Base-by-base conservation (phyloP, 2,113 vertebrate genomes). In the Aptenodytes patagonicus region DNA sequence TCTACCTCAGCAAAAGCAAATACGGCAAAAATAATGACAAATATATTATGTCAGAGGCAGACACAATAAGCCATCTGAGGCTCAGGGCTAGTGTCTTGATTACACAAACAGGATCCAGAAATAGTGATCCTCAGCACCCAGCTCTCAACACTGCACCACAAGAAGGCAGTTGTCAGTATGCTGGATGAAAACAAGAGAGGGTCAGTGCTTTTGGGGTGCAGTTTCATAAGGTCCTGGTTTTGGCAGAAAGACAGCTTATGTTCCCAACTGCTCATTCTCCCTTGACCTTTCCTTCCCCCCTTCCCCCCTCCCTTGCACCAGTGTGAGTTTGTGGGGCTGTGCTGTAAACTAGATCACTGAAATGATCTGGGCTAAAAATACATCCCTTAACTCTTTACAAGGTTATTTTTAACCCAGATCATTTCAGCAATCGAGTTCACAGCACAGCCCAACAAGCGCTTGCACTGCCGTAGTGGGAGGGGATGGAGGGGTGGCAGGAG, bases 341-440 rank as follows among this genome's bases (percentile, higher is more conserved):
- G 94, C 90, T 62, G 65, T 87, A 68, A 90, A 91, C 58, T 25
- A 24, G 62, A 96, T 93, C 93, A 57, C 90, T 96, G 92, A 88
- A 94, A 95, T 73, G 70, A 96, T 91, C 84, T 29, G 58, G 62
- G 92, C 78, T 96, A 96, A 96, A 97, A 95, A 97, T 97, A 97
- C 3, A 0, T 17, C 84, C 44, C 87, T 85, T 88, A 93, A 93
- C 91, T 94, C 95, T 97, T 96, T 85, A 49, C 89, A 69, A 26
- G 31, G 81, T 72, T 97, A 97, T 97, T 97, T 97, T 97, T 96
- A 96, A 90, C 84, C 82, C 54, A 11, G 82, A 70, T 96, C 66
- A 83, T 88, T 94, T 91, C 90, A 95, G 91, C 71, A 78, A 60
- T 22, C 1, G 6, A 62, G 87, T 12, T 89, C 68, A 78, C 69